These are phyloP conservation scores for Platichthys stellatus DNA, from an alignment of 2,113 vertebrate genomes.

Conservation along the genomic window DNA sequence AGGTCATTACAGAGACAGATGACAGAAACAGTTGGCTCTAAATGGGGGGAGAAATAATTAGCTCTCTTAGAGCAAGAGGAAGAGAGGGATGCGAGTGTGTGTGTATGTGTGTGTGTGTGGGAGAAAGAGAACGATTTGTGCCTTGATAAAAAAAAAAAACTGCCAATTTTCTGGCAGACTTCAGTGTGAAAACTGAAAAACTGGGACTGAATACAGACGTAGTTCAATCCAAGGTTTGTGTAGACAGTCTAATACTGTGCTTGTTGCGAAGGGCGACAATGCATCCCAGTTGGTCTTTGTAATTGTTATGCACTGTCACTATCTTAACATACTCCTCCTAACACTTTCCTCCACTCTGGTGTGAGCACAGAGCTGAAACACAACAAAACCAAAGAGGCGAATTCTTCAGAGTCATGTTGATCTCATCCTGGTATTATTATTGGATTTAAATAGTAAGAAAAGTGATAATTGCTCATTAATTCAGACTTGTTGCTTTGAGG, in stretches of 20 bases:
- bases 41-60: slow-evolving; percentile 77
- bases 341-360: slow-evolving; percentile 20
- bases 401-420: background rate
- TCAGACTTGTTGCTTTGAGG: slow-evolving; percentile 2
- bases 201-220: slow-evolving; percentile 60
- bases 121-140: slow-evolving; percentile 55
- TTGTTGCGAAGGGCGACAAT: slow-evolving; percentile 63
- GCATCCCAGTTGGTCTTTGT: slow-evolving; percentile 57
- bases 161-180: slow-evolving; percentile 67
- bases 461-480: slow-evolving; percentile 27
- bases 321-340: slow-evolving; percentile 37
- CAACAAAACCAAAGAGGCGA: slow-evolving; percentile 8
- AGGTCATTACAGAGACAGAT: slow-evolving; percentile 79
- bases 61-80: slow-evolving; percentile 55
- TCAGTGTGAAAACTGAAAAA: slow-evolving; percentile 75
- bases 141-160: slow-evolving; percentile 54
- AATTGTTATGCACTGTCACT: slow-evolving; percentile 44
- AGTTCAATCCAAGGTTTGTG: slow-evolving; percentile 63
- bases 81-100: background rate
- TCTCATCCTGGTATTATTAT: slow-evolving; percentile 3
- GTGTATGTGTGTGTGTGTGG: background rate
- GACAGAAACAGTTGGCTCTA: slow-evolving; percentile 80
- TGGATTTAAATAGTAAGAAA: slow-evolving; percentile 1
- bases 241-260: slow-evolving; percentile 59
- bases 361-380: slow-evolving; percentile 13